Conservation (phyloP, 1,140 invertebrate genomes). For the Bathynomus jamesi region DNA sequence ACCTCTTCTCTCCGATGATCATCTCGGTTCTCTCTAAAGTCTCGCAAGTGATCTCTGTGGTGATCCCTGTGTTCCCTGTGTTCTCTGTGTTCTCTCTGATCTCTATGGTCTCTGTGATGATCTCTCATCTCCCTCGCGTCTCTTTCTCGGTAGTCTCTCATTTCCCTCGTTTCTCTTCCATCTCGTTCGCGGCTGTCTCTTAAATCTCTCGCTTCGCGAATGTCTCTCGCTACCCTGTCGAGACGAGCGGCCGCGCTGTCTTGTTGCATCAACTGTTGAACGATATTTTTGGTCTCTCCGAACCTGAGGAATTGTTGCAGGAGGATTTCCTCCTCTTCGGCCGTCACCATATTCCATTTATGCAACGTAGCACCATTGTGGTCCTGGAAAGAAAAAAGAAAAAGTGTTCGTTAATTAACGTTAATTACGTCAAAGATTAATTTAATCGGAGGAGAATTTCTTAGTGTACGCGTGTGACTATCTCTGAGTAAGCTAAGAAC, state of each 20-base stretch:
- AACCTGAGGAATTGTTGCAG: conserved; percentile 79
- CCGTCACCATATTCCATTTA: conserved; percentile 70
- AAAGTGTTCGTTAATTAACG: background rate
- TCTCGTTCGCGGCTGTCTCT: conserved; percentile 7
- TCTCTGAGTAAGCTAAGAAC: too few relatives aligned
- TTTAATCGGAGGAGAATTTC: too few relatives aligned
- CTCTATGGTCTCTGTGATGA: conserved; percentile 11
- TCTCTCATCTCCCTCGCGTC: background rate
- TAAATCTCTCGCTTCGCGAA: conserved; percentile 20
- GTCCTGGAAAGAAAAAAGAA: conserved; percentile 43
- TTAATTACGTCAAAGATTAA: too few relatives aligned
- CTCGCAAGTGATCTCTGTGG: background rate
- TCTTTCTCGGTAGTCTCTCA: background rate
- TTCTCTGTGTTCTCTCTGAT: conserved; percentile 18
- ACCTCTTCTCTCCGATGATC: conserved; percentile 17
- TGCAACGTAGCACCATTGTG: conserved; percentile 60
- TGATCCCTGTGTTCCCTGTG: conserved; percentile 8
- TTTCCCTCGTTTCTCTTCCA: conserved; percentile 8
- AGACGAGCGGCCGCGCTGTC: conserved; percentile 40
- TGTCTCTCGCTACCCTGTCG: conserved; percentile 16
- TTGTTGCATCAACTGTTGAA: conserved; percentile 66
- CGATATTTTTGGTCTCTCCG: conserved; percentile 70
- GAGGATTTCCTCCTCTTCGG: conserved; percentile 75
- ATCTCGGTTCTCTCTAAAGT: background rate
- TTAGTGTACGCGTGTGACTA: too few relatives aligned